Evolutionary conservation across 2,797 vertebrate species (phyloP).

Genomic region (Macrochelys suwanniensis): DNA sequence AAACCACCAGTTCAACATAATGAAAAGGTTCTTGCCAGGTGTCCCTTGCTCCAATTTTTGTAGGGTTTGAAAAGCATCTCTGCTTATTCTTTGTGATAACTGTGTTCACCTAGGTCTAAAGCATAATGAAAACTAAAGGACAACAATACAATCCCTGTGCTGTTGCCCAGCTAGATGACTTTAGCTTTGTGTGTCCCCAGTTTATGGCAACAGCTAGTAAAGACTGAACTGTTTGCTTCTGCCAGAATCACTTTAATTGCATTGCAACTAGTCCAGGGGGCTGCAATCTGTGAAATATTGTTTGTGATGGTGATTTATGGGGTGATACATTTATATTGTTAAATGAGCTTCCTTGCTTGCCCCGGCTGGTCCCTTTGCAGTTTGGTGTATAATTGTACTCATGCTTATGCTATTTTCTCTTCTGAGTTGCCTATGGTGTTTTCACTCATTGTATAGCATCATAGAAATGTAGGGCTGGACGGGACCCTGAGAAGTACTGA

Average conservation of each 20-base stretch:
- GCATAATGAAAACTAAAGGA: neutral
- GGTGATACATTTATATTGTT: neutral
- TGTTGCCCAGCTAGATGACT: neutral
- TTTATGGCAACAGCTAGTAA: neutral
- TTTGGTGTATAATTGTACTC: neutral
- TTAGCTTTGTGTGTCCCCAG: neutral
- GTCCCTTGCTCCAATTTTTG: neutral
- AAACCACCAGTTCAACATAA: neutral
- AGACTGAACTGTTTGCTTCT: neutral
- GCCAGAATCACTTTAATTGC: neutral
- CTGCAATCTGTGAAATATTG: neutral
- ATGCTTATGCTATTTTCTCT: neutral
- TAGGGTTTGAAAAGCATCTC: neutral
- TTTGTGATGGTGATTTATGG: neutral
- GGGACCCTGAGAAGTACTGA: neutral
- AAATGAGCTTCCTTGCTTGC: neutral
- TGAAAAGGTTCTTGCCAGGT: neutral
- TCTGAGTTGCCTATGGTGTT: neutral
- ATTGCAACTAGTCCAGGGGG: neutral
- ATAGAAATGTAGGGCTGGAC: neutral
- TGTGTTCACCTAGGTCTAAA: neutral
- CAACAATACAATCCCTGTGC: neutral
- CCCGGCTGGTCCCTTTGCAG: neutral
- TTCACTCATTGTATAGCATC: neutral
- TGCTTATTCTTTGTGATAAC: neutral